Evolutionary conservation across 2,888 invertebrate genomes (phyloP), one percentile per base, ranked within the genome.

Genomic region (Lepidochrysops patricia): DNA sequence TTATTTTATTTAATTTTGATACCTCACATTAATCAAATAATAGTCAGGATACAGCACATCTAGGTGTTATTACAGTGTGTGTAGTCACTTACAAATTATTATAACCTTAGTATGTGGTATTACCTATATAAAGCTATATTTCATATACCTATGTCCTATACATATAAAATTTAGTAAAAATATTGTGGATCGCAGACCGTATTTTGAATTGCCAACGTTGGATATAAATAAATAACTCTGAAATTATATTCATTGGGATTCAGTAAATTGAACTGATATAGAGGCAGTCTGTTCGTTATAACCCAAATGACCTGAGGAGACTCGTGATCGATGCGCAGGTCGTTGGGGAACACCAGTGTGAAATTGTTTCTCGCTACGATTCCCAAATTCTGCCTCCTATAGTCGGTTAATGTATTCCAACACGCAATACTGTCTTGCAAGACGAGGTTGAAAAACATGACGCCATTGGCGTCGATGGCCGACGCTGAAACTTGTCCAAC

Each of bases 371-470:
- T 80, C 0, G 93, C 94, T 0, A 94, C 88, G 6, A 94, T 80
- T 1, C 91, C 92, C 57, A 94, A 78, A 75, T 94, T 95, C 12
- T 87, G 80, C 13, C 91, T 87, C 48, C 83, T 89, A 69, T 95
- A 95, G 0, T 94, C 92, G 69, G 94, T 94, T n/a, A 91, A 87
- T 2, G 93, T 94, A 72, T 96, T 93, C 96, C 96, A 96, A 79
- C 96, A 96, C 65, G 94, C 95, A 54, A 96, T 91, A 63, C 94
- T 91, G 77, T 96, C 94, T 63, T 91, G 91, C 60, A 94, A 94
- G 58, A 96, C 93, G 77, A 95, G 91, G 88, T 96, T 95, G 76
- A 91, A 96, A 82, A 94, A 95, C 92, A 96, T 93, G 13, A 96
- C 90, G 63, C 94, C 94, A 73, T 92, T 92, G 68, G 91, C 89